Percentiles rank a stretch among this genome's conserved stretches.
These are phyloP conservation scores for Actenoides lindsayi DNA, from an alignment of 2,113 vertebrate genomes.

Conservation along the genomic window DNA sequence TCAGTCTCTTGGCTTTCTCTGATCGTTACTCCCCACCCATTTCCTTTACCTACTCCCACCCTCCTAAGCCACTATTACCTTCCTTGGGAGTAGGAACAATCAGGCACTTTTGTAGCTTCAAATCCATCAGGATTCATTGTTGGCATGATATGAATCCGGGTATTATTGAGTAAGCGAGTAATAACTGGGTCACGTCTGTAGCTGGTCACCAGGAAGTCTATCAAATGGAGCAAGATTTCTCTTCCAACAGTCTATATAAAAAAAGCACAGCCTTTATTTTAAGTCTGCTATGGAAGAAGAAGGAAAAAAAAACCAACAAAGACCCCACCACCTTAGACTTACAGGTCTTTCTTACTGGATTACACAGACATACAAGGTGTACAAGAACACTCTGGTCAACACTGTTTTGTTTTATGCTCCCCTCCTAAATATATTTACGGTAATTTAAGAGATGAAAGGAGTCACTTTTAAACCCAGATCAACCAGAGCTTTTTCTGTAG, in stretches of 20 bases:
- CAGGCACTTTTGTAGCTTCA: slow-evolving; percentile 68
- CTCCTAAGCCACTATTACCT: slow-evolving; percentile 75
- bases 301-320: neutral
- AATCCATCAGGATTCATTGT: slow-evolving; percentile 98
- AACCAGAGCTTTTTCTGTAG: neutral
- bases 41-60: neutral
- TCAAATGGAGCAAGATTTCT: slow-evolving; percentile 89
- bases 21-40: neutral
- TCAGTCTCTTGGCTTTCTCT: neutral
- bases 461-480: neutral
- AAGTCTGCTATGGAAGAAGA: neutral
- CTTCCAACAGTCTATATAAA: slow-evolving; percentile 85
- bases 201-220: slow-evolving; percentile 83
- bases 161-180: slow-evolving; percentile 79
- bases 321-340: neutral
- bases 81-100: slow-evolving; percentile 79
- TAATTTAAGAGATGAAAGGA: neutral
- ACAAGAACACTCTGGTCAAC: neutral
- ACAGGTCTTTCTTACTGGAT: neutral
- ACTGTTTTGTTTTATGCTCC: neutral
- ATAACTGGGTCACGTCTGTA: slow-evolving; percentile 79
- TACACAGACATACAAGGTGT: neutral
- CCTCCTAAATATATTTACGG: neutral
- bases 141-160: slow-evolving; percentile 91
- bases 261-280: neutral